Conservation (phyloP, 2,797 vertebrate genomes). For the Lutjanus campechanus region DNA sequence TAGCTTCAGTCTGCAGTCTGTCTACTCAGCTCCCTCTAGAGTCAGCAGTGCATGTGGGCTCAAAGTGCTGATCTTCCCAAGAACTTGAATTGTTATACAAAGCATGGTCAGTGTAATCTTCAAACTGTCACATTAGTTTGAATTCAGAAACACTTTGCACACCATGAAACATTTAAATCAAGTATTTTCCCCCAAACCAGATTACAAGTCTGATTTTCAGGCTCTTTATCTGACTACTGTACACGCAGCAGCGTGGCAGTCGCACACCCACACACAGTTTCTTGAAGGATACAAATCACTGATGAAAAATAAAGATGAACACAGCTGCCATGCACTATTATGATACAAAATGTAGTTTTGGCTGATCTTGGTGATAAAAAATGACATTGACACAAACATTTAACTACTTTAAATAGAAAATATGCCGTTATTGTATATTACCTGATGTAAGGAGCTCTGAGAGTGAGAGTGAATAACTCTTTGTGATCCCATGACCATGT, state of each 20-base stretch:
- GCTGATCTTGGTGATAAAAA: constrained; percentile 23
- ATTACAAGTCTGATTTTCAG: constrained; percentile 53
- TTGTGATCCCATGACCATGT: neutral
- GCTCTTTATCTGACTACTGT: constrained; percentile 44
- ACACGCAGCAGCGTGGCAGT: constrained; percentile 14
- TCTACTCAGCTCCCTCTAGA: constrained; percentile 46
- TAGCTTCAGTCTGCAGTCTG: neutral
- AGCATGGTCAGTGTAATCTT: constrained; percentile 40
- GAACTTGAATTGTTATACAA: constrained; percentile 25
- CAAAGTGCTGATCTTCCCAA: neutral
- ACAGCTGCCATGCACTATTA: constrained; percentile 36
- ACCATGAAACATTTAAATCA: constrained; percentile 47
- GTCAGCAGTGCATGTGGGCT: constrained; percentile 23
- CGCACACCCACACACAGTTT: constrained; percentile 1
- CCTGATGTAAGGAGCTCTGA: constrained; percentile 23
- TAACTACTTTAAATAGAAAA: constrained; percentile 14
- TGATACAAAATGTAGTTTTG: constrained; percentile 37
- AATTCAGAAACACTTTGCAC: constrained; percentile 37
- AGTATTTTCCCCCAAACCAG: constrained; percentile 24
- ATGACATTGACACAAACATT: constrained; percentile 35
- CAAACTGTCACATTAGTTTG: constrained; percentile 36
- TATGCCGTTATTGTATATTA: neutral
- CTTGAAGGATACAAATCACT: constrained; percentile 31
- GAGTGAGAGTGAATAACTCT: constrained; percentile 18
- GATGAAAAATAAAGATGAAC: constrained; percentile 50